These are phyloP conservation scores for Saccopteryx leptura DNA, from an alignment of 2,113 vertebrate genomes.

Conservation along the genomic window DNA sequence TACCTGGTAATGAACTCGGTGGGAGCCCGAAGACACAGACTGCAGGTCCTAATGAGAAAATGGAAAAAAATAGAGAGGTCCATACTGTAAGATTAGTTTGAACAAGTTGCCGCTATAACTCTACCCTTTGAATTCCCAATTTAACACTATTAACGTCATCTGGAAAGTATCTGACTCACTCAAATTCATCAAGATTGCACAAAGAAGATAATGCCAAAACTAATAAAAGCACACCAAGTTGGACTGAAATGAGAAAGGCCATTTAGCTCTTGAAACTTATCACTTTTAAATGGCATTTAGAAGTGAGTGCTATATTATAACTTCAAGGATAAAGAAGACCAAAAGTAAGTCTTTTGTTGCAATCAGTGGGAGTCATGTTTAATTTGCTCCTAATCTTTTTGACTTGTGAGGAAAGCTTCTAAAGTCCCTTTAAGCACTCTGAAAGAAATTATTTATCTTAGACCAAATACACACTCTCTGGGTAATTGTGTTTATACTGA, in stretches of 20 bases:
- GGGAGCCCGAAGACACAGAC: constrained; percentile 89
- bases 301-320: neutral
- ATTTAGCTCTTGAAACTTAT: neutral
- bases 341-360: constrained; percentile 11
- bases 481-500: neutral
- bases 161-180: neutral
- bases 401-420: neutral
- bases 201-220: constrained; percentile 23
- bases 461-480: neutral
- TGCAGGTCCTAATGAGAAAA: constrained; percentile 88
- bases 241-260: neutral
- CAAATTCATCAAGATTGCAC: constrained; percentile 15
- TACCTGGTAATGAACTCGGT: constrained; percentile 98
- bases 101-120: neutral
- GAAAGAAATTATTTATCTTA: constrained; percentile 31
- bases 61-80: neutral
- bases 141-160: constrained; percentile 1
- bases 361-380: neutral
- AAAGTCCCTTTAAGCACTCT: neutral
- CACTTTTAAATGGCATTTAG: neutral
- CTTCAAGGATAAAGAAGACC: neutral
- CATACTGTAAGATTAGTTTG: constrained; percentile 51
- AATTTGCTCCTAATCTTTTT: constrained; percentile 24
- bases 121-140: neutral
- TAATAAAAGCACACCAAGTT: neutral